Percentiles rank a stretch among this genome's conserved stretches.
Evolutionary conservation across 2,888 invertebrate genomes (phyloP).

Genomic region (Mactromeris polynyma): DNA sequence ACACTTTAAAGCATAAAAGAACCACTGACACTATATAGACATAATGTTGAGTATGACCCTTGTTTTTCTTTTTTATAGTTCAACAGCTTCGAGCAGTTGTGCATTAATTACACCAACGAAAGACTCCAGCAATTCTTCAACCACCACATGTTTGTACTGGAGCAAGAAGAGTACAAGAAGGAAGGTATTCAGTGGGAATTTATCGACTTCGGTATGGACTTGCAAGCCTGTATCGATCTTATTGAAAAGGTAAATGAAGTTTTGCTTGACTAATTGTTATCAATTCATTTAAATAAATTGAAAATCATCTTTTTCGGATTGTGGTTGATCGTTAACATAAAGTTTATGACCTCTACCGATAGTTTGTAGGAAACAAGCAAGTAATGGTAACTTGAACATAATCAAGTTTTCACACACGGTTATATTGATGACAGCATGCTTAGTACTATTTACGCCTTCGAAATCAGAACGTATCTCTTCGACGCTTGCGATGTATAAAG

Average conservation of each 20-base stretch:
- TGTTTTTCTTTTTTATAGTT: constrained; percentile 89
- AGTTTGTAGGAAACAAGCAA: too few species aligned
- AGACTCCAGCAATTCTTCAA: constrained; percentile 99
- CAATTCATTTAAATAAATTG: background rate
- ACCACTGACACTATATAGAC: too few species aligned
- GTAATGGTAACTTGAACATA: too few species aligned
- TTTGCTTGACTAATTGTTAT: background rate
- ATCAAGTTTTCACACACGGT: too few species aligned
- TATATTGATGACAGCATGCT: too few species aligned
- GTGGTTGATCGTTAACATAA: background rate
- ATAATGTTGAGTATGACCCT: background rate
- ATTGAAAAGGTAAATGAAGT: constrained; percentile 85
- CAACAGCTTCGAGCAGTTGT: constrained; percentile 99
- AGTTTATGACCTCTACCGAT: background rate
- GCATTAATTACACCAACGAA: constrained; percentile 99
- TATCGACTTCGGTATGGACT: constrained; percentile 99
- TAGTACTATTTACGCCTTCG: too few species aligned
- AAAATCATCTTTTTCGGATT: background rate
- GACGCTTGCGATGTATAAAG: background rate
- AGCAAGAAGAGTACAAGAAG: constrained; percentile 97
- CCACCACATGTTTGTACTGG: constrained; percentile 98
- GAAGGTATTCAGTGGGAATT: constrained; percentile 98
- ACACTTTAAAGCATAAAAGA: too few species aligned
- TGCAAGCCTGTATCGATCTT: constrained; percentile 97
- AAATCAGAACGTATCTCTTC: background rate